Percentiles rank a stretch among this genome's conserved stretches.
Conservation (phyloP, 2,797 vertebrate species). For the Falco rusticolus region DNA sequence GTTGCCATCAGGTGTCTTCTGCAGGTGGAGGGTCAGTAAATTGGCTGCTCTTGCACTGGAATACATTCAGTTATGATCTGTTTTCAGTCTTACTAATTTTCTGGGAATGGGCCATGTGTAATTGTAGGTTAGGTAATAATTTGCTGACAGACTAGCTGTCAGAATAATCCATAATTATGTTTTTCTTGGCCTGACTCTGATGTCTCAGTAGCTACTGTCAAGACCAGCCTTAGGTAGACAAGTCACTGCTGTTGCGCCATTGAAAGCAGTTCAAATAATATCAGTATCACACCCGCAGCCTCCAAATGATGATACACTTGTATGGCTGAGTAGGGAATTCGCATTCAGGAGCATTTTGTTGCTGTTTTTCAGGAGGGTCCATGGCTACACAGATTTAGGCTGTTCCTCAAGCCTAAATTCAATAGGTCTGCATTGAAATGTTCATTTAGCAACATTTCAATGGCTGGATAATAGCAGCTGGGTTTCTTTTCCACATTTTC, state of each 20-base stretch:
- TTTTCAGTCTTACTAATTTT: neutral
- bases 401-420: neutral
- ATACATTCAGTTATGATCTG: neutral
- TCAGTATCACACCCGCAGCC: neutral
- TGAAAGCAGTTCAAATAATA: neutral
- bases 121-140: neutral
- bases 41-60: neutral
- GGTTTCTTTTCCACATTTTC: neutral
- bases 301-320: neutral
- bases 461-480: neutral
- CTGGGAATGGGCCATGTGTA: neutral
- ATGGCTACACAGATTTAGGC: neutral
- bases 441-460: neutral
- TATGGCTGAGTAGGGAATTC: neutral
- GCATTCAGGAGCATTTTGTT: neutral
- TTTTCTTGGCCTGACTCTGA: constrained; percentile 12
- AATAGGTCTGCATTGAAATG: neutral
- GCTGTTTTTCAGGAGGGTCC: neutral
- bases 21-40: neutral
- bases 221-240: neutral
- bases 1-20: neutral
- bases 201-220: constrained; percentile 10
- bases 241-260: neutral
- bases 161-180: neutral
- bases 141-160: neutral